Conservation (phyloP, 2,113 vertebrate species). For the Uria lomvia region DNA sequence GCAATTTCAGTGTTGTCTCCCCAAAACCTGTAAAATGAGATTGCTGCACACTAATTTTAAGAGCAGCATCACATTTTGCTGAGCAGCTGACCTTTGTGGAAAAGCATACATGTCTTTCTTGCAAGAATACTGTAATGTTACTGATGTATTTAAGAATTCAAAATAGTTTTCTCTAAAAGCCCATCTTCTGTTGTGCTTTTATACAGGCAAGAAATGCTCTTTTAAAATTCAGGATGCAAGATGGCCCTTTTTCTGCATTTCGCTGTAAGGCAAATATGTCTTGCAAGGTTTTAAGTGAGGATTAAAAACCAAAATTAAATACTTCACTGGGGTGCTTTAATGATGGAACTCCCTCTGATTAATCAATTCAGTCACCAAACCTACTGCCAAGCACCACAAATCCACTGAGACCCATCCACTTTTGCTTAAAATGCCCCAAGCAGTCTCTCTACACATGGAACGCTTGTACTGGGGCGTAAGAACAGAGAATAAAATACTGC, state of each 20-base stretch:
- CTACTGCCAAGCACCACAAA: background rate
- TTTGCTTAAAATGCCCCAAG: constrained; percentile 21
- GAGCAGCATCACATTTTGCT: background rate
- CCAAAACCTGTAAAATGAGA: background rate
- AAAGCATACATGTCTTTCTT: background rate
- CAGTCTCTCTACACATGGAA: background rate
- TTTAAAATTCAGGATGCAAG: background rate
- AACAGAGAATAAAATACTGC: constrained; percentile 31
- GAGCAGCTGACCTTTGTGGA: background rate
- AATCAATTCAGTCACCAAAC: constrained; percentile 8
- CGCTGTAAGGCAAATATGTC: background rate
- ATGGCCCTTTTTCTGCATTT: background rate
- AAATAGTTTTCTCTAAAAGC: background rate
- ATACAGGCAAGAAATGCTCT: background rate
- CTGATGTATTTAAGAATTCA: background rate
- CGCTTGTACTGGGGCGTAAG: constrained; percentile 3
- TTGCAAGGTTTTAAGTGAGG: background rate
- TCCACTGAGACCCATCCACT: background rate
- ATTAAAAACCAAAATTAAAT: background rate
- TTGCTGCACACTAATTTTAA: background rate
- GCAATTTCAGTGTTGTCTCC: background rate
- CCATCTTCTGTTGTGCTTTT: background rate
- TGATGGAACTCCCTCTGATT: background rate
- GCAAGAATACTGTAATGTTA: background rate
- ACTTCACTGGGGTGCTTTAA: background rate